Base-by-base conservation (phyloP, 2,797 vertebrate genomes). In the Sebastes elongatus region DNA sequence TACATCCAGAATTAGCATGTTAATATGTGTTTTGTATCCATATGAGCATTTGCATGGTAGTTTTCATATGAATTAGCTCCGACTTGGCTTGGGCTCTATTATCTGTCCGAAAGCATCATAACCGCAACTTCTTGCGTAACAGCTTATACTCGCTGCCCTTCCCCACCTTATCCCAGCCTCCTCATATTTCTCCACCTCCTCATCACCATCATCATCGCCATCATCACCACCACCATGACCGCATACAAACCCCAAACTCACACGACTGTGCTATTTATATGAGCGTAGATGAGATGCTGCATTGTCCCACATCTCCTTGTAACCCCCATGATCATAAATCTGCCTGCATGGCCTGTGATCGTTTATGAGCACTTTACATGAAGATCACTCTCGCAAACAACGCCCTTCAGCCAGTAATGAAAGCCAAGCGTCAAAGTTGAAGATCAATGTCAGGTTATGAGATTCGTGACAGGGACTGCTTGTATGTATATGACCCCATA, bases 361-460 rank as follows among this genome's bases (percentile, higher is more conserved):
- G 53, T 94, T 94, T 92, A 94, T 91, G 86, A 90, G 91, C 89
- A 90, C 89, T 94, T 94, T 93, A 92, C 91, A 93, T 92, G 89
- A 93, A 90, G 89, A 93, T 94, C 88, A 61, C 80, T 87, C 91
- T 90, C 91, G 86, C 93, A 93, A 94, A 93, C 92, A 93, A 88
- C 75, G 92, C 89, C 94, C 93, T 94, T 94, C 92, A 94, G 82
- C 85, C 76, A 78, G 85, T 89, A 85, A 92, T 93, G 86, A 92
- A 92, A 93, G 86, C 82, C 83, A 62, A 89, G 88, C 89, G 61
- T 84, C 89, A 90, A 86, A 91, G 83, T 74, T 89, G 92, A 88
- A 90, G 88, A 92, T 88, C 92, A 90, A 82, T 91, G 89, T 90
- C 91, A 83, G 75, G 84, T 87, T 83, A 71, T 1, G 52, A 77